Evolutionary conservation across 2,797 vertebrate genomes (phyloP), one percentile per base, ranked within the genome.

Genomic region (Sebastes dallii): DNA sequence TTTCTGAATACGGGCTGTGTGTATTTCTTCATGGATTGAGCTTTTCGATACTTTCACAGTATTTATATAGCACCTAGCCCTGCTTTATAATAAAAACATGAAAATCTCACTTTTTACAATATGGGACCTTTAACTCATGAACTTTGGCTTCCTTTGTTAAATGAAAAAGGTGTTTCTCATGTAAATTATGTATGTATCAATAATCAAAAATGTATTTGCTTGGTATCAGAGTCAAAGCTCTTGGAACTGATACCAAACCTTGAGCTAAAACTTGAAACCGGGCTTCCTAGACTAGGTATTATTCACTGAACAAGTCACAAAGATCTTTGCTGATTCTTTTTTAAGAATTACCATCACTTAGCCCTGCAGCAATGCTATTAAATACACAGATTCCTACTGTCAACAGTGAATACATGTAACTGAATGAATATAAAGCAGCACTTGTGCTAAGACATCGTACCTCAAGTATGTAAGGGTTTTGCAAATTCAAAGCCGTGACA

Each of bases 401-500:
- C 39, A 39, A 60, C 66, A 69, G 22, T 46, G 9, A 65, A 61
- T 46, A 18, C 20, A 34, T 65, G 9, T 30, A 20, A 61, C 50
- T 72, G 59, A 66, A 39, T 34, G 12, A 60, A 60, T 25, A 58
- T 60, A 60, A 81, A 73, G 58, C 24, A 39, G 32, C 25, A 62
- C 32, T 65, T 61, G n/a, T 39, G 25, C 34, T 69, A 27, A 25
- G 24, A 82, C 66, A 54, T 72, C 46, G 46, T 20, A 50, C 55
- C 68, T 72, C 5, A 29, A 70, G 56, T 64, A 71, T 66, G 20
- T 58, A 29, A 14, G 27, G 24, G 20, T 68, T 78, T 72, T 65
- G 11, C 62, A 60, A 64, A 76, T 61, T 7, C 39, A 78, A 64
- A 72, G 62, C 66, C 62, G 32, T 68, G 65, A 66, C 34, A 13